Evolutionary conservation across 2,797 vertebrate genomes (phyloP).

Genomic region (Hybognathus amarus): DNA sequence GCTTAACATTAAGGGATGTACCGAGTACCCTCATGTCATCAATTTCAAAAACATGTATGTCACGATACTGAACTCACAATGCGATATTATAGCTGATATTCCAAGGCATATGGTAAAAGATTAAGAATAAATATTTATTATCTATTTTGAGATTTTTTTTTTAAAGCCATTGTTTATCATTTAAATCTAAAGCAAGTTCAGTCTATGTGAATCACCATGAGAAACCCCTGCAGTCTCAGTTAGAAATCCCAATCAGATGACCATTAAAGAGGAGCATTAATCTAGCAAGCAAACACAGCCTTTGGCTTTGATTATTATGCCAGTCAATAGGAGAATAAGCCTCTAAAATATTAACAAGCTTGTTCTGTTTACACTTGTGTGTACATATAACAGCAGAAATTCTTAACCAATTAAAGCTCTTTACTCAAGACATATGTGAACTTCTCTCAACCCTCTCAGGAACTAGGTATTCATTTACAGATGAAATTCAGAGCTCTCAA

Average conservation of each 20-base stretch:
- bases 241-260: not conserved
- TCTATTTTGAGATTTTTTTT: not conserved
- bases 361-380: not conserved
- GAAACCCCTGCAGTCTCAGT: not conserved
- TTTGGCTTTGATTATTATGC: conserved; percentile 12
- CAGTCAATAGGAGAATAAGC: conserved; percentile 5
- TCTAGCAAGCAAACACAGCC: not conserved
- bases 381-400: not conserved
- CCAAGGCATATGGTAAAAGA: no score
- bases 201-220: not conserved
- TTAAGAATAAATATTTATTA: not conserved
- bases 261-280: conserved; percentile 2
- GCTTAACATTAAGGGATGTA: no score
- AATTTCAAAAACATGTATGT: no score
- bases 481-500: conserved; percentile 3
- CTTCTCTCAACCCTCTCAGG: not conserved
- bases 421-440: conserved; percentile 6
- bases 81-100: no score
- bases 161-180: not conserved
- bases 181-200: not conserved
- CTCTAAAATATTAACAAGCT: not conserved
- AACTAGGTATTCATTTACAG: conserved; percentile 15
- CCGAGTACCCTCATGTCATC: no score
- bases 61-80: no score
- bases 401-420: not conserved